Percentiles rank a stretch among this genome's conserved stretches.
Conservation (phyloP, 2,797 vertebrate species). For the Sparidentex hasta region DNA sequence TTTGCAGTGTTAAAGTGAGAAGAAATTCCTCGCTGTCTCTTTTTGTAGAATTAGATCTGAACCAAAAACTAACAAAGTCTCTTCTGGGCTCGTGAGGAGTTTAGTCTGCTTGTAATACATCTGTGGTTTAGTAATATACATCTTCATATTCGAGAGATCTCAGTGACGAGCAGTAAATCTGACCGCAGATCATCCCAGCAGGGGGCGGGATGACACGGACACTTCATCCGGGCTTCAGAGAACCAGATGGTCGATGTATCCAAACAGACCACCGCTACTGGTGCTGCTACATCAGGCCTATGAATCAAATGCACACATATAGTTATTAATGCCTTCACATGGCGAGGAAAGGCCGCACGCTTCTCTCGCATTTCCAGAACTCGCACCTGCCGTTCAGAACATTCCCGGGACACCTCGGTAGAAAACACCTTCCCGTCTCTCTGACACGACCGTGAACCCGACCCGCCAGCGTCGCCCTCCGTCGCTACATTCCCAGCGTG, state of each 20-base stretch:
- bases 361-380: conserved; percentile 15
- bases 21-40: too few relatives aligned
- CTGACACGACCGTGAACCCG: conserved; percentile 33
- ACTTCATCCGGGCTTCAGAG: neutral
- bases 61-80: too few relatives aligned
- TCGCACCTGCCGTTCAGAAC: neutral
- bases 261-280: neutral
- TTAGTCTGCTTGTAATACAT: neutral
- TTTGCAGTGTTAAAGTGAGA: too few relatives aligned
- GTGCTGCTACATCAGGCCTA: neutral
- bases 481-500: conserved; percentile 52
- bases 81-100: neutral
- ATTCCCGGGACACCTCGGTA: conserved; percentile 31
- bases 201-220: neutral
- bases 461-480: conserved; percentile 25
- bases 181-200: neutral
- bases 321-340: conserved; percentile 43
- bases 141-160: neutral
- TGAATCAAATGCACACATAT: conserved; percentile 53
- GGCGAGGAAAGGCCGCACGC: conserved; percentile 63
- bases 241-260: conserved; percentile 39
- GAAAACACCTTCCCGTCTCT: conserved; percentile 14
- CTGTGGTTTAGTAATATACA: neutral
- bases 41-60: too few relatives aligned
- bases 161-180: conserved; percentile 5